A percentile compares a stretch with the other conserved stretches of the same genome.
Evolutionary conservation across 2,113 vertebrate species (phyloP).

Genomic region (Larimichthys crocea): DNA sequence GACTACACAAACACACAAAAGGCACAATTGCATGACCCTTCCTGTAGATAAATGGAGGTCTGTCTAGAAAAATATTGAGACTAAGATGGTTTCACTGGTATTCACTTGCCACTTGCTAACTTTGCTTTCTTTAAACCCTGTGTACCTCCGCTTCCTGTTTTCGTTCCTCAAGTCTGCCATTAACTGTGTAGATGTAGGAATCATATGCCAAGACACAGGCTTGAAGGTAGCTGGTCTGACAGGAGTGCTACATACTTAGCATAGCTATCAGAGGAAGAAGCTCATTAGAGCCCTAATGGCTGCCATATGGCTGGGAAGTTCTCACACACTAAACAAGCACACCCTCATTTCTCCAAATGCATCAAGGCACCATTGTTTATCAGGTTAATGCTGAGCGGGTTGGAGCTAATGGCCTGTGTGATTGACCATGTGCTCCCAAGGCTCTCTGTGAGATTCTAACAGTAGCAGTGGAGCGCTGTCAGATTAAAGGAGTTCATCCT

Average conservation of each 20-base stretch:
- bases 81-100: background rate
- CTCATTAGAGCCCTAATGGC: conserved; percentile 64
- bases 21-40: background rate
- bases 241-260: conserved; percentile 43
- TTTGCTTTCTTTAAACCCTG: background rate
- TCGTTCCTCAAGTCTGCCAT: conserved; percentile 29
- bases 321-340: conserved; percentile 57
- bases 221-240: conserved; percentile 17
- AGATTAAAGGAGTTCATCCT: conserved; percentile 16
- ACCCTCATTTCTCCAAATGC: conserved; percentile 38
- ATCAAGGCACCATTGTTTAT: conserved; percentile 57
- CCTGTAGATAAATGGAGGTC: background rate
- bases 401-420: conserved; percentile 60
- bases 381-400: conserved; percentile 53
- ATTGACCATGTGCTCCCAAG: conserved; percentile 52
- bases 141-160: conserved; percentile 14
- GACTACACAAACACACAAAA: background rate
- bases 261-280: conserved; percentile 66
- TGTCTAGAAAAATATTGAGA: background rate
- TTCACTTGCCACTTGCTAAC: conserved; percentile 22
- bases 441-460: conserved; percentile 38
- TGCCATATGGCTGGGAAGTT: conserved; percentile 63
- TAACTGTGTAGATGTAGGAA: conserved; percentile 1
- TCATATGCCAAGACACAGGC: conserved; percentile 22
- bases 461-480: conserved; percentile 26